These are phyloP conservation scores for Pluvialis apricaria DNA, from an alignment of 2,113 vertebrate species.

Conservation along the genomic window DNA sequence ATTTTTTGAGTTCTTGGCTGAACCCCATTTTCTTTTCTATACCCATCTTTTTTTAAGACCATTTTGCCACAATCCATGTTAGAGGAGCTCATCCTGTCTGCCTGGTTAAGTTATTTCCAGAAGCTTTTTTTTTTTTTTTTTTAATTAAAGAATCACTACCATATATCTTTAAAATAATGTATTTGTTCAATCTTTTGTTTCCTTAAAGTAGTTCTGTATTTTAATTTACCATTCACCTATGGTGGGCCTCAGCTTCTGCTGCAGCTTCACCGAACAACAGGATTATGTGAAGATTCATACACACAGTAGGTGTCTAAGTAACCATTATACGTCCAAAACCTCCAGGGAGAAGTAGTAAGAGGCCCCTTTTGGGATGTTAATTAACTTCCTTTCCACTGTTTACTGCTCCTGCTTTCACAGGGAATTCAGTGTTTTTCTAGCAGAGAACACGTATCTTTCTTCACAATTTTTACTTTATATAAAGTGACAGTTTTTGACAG, in stretches of 20 bases:
- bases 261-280: neutral
- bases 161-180: neutral
- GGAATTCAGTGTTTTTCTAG: conserved; percentile 13
- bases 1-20: neutral
- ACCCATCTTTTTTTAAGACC: neutral
- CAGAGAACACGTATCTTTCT: neutral
- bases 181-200: neutral
- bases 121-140: neutral
- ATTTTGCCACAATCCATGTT: neutral
- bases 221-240: neutral
- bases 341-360: conserved; percentile 23
- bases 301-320: conserved; percentile 50
- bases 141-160: neutral
- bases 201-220: neutral
- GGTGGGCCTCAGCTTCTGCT: neutral
- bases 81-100: neutral
- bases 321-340: conserved; percentile 34
- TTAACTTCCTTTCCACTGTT: conserved; percentile 62
- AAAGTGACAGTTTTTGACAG: neutral
- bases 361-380: conserved; percentile 57
- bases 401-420: conserved; percentile 32
- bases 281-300: conserved; percentile 15
- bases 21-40: neutral
- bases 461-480: neutral
- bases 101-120: neutral